These are phyloP conservation scores for Hetaerina titia DNA, from an alignment of 2,888 invertebrate genomes.

Conservation along the genomic window DNA sequence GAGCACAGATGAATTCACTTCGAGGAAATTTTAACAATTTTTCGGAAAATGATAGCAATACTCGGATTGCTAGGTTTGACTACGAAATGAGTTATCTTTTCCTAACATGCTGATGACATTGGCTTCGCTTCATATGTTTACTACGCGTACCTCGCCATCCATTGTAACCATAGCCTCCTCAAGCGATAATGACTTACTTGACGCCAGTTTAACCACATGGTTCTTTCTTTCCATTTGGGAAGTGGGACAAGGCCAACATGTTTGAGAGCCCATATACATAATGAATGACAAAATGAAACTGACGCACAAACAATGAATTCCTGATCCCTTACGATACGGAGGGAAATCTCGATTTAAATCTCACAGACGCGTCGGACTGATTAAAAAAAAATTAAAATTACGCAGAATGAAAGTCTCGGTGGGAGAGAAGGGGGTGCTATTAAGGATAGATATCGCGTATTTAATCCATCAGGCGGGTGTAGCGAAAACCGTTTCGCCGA, in stretches of 20 bases:
- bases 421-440: no score
- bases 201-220: not conserved
- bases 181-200: not conserved
- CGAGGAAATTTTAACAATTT: no score
- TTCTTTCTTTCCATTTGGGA: not conserved
- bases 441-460: no score
- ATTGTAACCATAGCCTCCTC: no score
- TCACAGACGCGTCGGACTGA: not conserved
- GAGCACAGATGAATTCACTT: no score
- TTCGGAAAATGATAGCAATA: no score
- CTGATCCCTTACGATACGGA: not conserved
- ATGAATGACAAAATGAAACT: not conserved
- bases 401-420: not conserved
- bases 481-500: not conserved
- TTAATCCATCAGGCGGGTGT: not conserved
- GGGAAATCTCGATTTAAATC: not conserved
- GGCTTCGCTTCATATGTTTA: no score
- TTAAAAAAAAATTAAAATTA: not conserved
- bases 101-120: no score
- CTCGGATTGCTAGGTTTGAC: no score
- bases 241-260: slow-evolving; percentile 10
- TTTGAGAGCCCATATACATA: not conserved
- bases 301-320: not conserved
- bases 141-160: no score
- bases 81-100: no score